Evolutionary conservation across 2,113 vertebrate species (phyloP), one percentile per base, ranked within the genome.

Genomic region (Vidua chalybeata): DNA sequence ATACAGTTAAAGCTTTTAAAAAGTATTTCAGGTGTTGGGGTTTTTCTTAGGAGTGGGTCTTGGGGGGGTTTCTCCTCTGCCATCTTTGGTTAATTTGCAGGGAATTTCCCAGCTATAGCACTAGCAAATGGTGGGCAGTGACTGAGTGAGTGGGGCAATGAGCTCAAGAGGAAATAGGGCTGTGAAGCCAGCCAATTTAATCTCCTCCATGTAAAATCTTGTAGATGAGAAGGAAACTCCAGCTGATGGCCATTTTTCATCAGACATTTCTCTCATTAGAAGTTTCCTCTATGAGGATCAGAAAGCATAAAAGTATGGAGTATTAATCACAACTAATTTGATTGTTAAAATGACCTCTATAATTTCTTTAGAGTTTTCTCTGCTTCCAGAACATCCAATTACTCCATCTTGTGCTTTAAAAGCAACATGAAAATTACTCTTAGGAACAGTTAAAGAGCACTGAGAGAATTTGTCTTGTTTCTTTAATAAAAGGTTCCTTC

Each of bases 181-280:
- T 61, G 83, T 68, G 83, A 78, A 94, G 80, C 35, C 89, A 94
- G 95, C 86, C 96, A 96, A 96, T 92, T 96, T 78, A 96, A 93
- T 96, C 92, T 96, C 89, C 85, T 93, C 75, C 94, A 55, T 35
- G 55, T 78, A 89, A 84, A 92, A 89, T 67, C 89, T 45, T 33
- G 66, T 52, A 73, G 83, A 85, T 75, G 80, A 88, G 80, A 56
- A 93, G 86, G 52, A 81, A 90, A 80, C 51, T 78, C 80, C 80
- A 87, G 49, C 19, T 94, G 93, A 95, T 91, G 68, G 73, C 73
- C 89, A 93, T 94, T 86, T 90, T 92, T 94, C 96, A 93, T 95
- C 64, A 67, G 39, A 80, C 19, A 35, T 80, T 85, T 35, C 41
- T 89, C 58, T 94, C 69, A 93, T 31, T 58, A 90, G 75, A 90